These are phyloP conservation scores for Otolemur garnettii DNA, from an alignment of 2,113 vertebrate genomes.

Conservation along the genomic window DNA sequence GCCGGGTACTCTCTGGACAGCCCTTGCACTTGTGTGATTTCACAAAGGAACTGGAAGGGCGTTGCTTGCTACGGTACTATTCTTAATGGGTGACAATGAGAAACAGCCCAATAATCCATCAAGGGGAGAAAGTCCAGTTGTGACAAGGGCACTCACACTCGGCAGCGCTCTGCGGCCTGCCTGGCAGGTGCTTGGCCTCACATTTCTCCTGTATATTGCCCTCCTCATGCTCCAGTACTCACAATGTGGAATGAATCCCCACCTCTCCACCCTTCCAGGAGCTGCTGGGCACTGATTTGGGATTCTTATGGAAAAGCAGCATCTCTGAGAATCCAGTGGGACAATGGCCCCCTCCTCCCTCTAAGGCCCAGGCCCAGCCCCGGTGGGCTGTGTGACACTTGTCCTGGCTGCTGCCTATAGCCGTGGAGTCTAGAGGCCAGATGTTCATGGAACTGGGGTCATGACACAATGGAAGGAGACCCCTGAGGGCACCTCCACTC, in stretches of 20 bases:
- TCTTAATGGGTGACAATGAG: background rate
- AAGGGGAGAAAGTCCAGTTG: background rate
- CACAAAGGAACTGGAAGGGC: background rate
- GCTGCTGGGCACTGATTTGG: background rate
- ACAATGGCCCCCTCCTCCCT: background rate
- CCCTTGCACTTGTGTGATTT: background rate
- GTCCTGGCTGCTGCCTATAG: background rate
- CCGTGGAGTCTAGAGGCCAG: background rate
- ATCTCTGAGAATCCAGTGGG: background rate
- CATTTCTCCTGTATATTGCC: background rate
- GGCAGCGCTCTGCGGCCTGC: background rate
- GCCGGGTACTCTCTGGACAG: too few species aligned
- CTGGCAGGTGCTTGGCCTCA: too few species aligned
- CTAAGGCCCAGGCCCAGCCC: background rate
- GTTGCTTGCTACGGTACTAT: background rate
- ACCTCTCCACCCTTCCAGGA: background rate
- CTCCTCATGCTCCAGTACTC: background rate
- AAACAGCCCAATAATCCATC: background rate
- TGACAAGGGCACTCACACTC: too few species aligned
- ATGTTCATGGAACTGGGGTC: background rate
- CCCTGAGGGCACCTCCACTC: too few species aligned
- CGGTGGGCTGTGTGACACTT: background rate
- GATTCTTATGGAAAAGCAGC: background rate
- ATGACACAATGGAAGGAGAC: rapidly evolving
- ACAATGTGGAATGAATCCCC: background rate